These are phyloP conservation scores for Toxotes jaculatrix DNA, from an alignment of 2,113 vertebrate species.

Conservation along the genomic window DNA sequence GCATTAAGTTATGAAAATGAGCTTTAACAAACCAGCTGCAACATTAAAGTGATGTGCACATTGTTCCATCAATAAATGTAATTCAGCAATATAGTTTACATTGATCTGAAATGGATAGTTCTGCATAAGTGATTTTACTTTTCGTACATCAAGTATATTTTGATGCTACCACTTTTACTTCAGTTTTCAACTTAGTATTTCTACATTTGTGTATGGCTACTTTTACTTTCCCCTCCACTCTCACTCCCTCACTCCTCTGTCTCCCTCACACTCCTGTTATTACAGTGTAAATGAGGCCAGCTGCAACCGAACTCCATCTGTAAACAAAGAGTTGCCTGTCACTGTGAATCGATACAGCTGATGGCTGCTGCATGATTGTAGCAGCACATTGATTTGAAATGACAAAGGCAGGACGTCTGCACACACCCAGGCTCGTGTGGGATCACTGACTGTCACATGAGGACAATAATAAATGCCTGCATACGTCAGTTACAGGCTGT, in stretches of 20 bases:
- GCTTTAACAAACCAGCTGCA: too few relatives aligned
- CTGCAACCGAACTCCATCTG: constrained; percentile 21
- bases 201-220: neutral
- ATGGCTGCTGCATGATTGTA: neutral
- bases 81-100: too few relatives aligned
- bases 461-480: neutral
- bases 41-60: too few relatives aligned
- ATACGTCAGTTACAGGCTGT: constrained; percentile 1
- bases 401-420: constrained; percentile 16
- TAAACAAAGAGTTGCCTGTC: constrained; percentile 47
- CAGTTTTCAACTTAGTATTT: too few relatives aligned
- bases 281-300: constrained; percentile 61
- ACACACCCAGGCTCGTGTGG: neutral
- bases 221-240: neutral
- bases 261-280: neutral
- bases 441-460: constrained; percentile 11
- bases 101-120: too few relatives aligned
- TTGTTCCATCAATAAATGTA: too few relatives aligned
- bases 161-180: too few relatives aligned
- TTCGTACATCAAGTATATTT: too few relatives aligned
- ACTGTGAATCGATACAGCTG: constrained; percentile 26
- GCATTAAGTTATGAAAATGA: too few relatives aligned
- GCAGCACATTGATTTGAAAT: constrained; percentile 53
- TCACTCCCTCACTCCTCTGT: neutral
- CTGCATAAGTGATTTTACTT: too few relatives aligned